Evolutionary conservation across 2,797 vertebrate species (phyloP), one percentile per base, ranked within the genome.

Genomic region (Australoheros facetus): DNA sequence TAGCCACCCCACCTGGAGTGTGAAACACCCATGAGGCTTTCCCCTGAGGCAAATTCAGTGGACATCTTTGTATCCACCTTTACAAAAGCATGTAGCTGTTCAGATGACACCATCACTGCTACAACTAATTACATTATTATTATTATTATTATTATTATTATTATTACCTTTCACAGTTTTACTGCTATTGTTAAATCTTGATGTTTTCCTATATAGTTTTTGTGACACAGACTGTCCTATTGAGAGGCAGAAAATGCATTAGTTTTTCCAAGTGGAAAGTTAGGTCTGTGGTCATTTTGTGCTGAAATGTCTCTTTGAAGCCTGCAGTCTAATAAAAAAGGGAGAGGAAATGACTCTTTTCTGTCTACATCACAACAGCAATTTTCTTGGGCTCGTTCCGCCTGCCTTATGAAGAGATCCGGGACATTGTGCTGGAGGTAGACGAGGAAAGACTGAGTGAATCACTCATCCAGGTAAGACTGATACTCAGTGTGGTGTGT

Each of bases 301-400:
- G 77, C 79, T 81, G 88, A 86, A 88, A 87, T 90, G 84, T 89
- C 80, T 86, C 77, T 89, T 84, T 92, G 85, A 94, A 93, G 86
- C 85, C 84, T 14, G 69, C 42, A 58, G 87, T 88, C 85, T 92
- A 84, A 91, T 91, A 85, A 87, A 86, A 87, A 86, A 73, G 66
- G 59, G 28, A 77, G 71, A 89, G 87, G 86, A 92, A 88, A 94
- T 94, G 89, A 92, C 81, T 80, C 90, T 94, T 77, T 91, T 85
- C 84, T 88, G 77, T 86, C 83, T 91, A 84, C 79, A 81, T 97
- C 96, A 91, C 92, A 90, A 95, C 93, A 99, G 98, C 98, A 87
- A 99, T 99, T 95, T 99, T 99, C 94, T 91, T 99, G 90, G 98
- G 98, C 91, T 99, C 98, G 73, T 98, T 98, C 90, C 97, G 98